Evolutionary conservation across 2,797 vertebrate species (phyloP), one percentile per base, ranked within the genome.

Genomic region (Eulemur coronatus): DNA sequence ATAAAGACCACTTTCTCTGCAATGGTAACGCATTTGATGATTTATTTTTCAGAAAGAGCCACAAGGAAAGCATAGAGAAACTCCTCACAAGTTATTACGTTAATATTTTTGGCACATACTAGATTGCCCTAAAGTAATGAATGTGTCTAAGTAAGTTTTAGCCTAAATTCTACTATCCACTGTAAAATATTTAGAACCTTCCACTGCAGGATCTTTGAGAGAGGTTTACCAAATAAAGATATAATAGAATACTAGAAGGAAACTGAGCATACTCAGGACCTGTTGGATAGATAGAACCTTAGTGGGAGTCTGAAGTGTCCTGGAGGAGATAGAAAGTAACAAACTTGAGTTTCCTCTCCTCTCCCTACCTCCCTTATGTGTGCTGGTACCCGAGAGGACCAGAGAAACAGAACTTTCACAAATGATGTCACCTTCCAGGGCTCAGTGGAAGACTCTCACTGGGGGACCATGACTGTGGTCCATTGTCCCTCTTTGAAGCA

Each of bases 151-250:
- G 41, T 46, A 69, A 89, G 82, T 14, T 61, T 82, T 57, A 43
- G 8, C 2, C 12, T 46, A 85, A 84, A 57, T 43, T 59, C 41
- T 96, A 35, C 12, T 28, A 69, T 41, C 61, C 28, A 14, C 5
- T 38, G 43, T 93, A 67, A 96, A 80, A 69, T 88, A 73, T 96
- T 94, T 50, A 94, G 11, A 88, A 75, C 13, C 14, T 38, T 46
- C 4, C 1, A 0, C 33, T 70, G 24, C 61, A 41, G 13, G 11
- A 84, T 80, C 30, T 55, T 43, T 48, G 67, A 80, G 6, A 67
- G 11, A 82, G 4, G 6, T 38, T 63, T 85, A 63, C 10, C 15
- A 88, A 63, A 50, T 41, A 22, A 85, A 48, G 41, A 20, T 52
- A 4, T 17, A 61, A 50, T 2, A 89, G 38, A 33, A 38, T 80